phyloP scores from a whole-genome alignment of 1,140 invertebrate genomes.

The Tetranychus cinnabarinus region DNA sequence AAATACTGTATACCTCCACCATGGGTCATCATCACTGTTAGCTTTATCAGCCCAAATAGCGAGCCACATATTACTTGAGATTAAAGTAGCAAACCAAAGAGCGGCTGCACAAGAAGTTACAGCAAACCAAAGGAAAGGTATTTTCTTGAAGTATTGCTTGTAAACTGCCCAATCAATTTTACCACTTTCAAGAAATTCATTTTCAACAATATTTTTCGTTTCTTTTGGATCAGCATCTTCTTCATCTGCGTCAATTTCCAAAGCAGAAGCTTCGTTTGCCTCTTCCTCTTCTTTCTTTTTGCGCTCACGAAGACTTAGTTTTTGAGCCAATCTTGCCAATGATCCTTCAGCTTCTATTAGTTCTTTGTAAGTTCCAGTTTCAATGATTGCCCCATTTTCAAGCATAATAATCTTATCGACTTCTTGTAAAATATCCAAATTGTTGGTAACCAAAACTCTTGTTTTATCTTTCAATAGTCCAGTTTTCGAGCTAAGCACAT shows the following conservation, averaged over 20 bases:
- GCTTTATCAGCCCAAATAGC: conserved; percentile 28
- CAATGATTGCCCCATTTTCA: conserved; percentile 18
- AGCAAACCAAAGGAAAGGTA: conserved; percentile 8
- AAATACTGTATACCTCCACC: too few species aligned
- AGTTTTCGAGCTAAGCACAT: conserved; percentile 20
- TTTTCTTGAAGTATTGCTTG: conserved; percentile 25
- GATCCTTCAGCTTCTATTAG: conserved; percentile 17
- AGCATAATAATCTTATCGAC: conserved; percentile 22
- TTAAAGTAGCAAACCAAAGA: conserved; percentile 8
- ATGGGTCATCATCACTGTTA: too few species aligned
- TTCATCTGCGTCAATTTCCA: background rate
- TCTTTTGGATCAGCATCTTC: conserved; percentile 19
- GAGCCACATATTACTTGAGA: conserved; percentile 72
- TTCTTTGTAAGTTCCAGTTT: conserved; percentile 22
- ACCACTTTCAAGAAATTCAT: conserved; percentile 67
- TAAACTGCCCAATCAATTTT: conserved; percentile 72
- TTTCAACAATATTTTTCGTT: conserved; percentile 38
- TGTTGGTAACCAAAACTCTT: conserved; percentile 21
- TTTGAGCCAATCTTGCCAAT: conserved; percentile 22
- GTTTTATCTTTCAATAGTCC: conserved; percentile 16
- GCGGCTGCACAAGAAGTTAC: conserved; percentile 2
- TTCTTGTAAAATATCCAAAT: conserved; percentile 18
- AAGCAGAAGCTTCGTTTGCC: background rate
- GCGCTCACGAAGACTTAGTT: conserved; percentile 42
- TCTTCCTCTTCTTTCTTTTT: conserved; percentile 7